Conservation (phyloP, 2,113 vertebrate species). For the Microtus ochrogaster region DNA sequence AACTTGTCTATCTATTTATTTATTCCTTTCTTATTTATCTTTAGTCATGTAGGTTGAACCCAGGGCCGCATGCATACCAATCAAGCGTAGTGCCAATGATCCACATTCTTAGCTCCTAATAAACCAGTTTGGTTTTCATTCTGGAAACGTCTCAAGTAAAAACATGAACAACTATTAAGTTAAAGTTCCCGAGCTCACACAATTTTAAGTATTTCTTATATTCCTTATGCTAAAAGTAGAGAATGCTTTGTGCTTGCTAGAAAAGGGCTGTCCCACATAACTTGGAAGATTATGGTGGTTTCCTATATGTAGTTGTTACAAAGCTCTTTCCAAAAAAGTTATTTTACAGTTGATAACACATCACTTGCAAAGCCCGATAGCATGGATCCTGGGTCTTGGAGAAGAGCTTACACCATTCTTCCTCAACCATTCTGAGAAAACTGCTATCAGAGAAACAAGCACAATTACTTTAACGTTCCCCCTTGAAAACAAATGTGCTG, state of each 20-base stretch:
- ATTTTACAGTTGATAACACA: background rate
- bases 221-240: background rate
- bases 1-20: background rate
- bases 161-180: slow-evolving; percentile 30
- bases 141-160: slow-evolving; percentile 5
- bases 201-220: background rate
- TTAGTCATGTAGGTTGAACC: background rate
- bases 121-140: slow-evolving; percentile 29
- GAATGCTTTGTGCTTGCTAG: background rate
- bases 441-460: background rate
- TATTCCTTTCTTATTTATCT: background rate
- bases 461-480: background rate
- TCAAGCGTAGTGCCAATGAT: background rate
- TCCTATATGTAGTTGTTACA: background rate
- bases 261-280: background rate
- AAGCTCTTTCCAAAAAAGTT: slow-evolving; percentile 1
- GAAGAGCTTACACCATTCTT: background rate
- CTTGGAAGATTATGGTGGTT: slow-evolving; percentile 41
- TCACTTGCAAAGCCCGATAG: background rate
- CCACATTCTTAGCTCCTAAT: background rate
- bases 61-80: background rate
- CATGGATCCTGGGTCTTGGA: slow-evolving; percentile 12
- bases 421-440: slow-evolving; percentile 1
- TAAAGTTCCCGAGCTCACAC: background rate
- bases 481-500: slow-evolving; percentile 12